Conservation (phyloP, 1,140 invertebrate genomes). For the Spodoptera litura region DNA sequence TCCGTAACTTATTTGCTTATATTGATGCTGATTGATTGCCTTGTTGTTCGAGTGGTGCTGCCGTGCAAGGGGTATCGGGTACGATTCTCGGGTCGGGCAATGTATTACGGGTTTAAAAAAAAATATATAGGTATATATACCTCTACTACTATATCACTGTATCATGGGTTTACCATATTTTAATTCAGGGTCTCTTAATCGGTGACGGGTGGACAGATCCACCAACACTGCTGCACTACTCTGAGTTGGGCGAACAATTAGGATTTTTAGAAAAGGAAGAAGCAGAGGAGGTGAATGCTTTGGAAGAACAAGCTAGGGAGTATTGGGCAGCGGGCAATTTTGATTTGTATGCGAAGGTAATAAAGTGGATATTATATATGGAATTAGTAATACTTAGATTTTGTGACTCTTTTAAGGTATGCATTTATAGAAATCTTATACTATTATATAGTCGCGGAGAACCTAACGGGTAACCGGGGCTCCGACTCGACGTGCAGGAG, state of each 20-base stretch:
- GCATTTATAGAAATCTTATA: too few relatives aligned
- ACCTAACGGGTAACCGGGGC: too few relatives aligned
- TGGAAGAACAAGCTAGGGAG: slow-evolving; percentile 10
- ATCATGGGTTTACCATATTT: neutral
- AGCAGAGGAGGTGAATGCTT: neutral
- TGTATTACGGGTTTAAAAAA: too few relatives aligned
- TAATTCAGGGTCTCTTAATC: slow-evolving; percentile 56
- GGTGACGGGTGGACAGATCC: slow-evolving; percentile 58
- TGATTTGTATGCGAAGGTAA: neutral
- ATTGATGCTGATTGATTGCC: too few relatives aligned
- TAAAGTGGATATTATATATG: neutral
- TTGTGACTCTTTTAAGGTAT: too few relatives aligned
- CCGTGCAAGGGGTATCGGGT: too few relatives aligned
- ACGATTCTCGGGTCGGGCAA: too few relatives aligned
- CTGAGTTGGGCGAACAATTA: slow-evolving; percentile 7
- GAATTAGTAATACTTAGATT: neutral
- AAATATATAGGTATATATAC: too few relatives aligned
- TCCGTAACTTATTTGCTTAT: neutral
- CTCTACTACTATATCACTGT: neutral
- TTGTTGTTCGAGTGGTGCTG: too few relatives aligned
- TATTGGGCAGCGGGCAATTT: neutral
- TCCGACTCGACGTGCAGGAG: too few relatives aligned
- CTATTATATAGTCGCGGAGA: too few relatives aligned
- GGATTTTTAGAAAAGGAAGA: slow-evolving; percentile 8
- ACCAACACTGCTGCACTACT: slow-evolving; percentile 51